Conservation (phyloP, 2,888 invertebrate genomes). For the Microctonus aethiopoides region DNA sequence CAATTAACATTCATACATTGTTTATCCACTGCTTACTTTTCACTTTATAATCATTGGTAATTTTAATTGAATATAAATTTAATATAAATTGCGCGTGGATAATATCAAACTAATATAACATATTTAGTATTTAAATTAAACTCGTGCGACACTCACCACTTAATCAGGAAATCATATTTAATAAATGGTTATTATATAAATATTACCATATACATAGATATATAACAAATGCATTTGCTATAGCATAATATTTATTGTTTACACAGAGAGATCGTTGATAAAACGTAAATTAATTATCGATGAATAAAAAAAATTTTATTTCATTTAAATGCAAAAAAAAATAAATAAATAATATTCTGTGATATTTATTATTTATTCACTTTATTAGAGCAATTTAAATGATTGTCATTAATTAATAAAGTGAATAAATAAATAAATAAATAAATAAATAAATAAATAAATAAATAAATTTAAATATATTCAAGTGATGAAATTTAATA, state of each 20-base stretch:
- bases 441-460: background rate
- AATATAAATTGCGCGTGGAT: background rate
- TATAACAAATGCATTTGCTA: background rate
- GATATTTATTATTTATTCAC: too few relatives aligned
- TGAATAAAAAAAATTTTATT: too few relatives aligned
- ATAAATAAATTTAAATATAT: background rate
- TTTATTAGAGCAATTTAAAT: too few relatives aligned
- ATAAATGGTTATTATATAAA: conserved; percentile 26
- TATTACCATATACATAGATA: background rate
- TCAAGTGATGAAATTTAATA: background rate
- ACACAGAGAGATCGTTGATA: too few relatives aligned
- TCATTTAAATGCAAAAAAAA: too few relatives aligned
- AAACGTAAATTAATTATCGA: too few relatives aligned
- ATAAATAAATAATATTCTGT: too few relatives aligned
- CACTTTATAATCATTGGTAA: conserved; percentile 40
- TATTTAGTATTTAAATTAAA: conserved; percentile 16
- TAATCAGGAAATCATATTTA: conserved; percentile 45
- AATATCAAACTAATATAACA: background rate
- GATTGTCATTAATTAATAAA: too few relatives aligned
- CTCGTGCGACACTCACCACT: conserved; percentile 37
- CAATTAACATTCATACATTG: conserved; percentile 65
- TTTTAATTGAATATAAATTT: conserved; percentile 39
- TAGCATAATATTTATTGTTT: too few relatives aligned
- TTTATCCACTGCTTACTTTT: conserved; percentile 48
- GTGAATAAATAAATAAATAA: too few relatives aligned